Evolutionary conservation across 1,140 invertebrate species (phyloP).

Genomic region (Drosophila leontia): DNA sequence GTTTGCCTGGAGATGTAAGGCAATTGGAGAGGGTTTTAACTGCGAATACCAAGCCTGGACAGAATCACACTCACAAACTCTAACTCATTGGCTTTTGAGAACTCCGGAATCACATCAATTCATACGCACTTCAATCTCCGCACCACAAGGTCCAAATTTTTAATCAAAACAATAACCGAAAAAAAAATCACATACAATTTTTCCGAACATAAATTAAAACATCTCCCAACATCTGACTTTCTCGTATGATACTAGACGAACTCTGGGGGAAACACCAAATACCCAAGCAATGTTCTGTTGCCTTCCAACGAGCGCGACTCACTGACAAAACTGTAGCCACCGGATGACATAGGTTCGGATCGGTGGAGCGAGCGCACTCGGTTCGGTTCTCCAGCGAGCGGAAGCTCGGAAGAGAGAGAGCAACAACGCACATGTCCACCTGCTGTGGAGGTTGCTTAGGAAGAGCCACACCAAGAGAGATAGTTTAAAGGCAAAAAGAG

Average conservation of each 20-base stretch:
- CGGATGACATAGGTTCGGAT: constrained; percentile 19
- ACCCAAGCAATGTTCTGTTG: constrained; percentile 41
- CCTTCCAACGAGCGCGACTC: constrained; percentile 37
- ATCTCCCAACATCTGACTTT: constrained; percentile 27
- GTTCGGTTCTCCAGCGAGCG: constrained; percentile 28
- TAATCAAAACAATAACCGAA: constrained; percentile 6
- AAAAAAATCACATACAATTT: constrained; percentile 52
- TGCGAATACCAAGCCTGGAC: too few relatives aligned
- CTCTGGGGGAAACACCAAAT: constrained; percentile 2
- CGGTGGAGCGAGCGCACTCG: constrained; percentile 6
- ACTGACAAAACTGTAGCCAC: constrained; percentile 32
- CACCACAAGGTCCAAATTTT: constrained; percentile 14
- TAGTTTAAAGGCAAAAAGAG: constrained; percentile 1
- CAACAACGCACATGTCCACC: constrained; percentile 19
- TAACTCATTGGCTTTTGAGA: background rate
- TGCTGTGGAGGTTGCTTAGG: constrained; percentile 7
- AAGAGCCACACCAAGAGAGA: constrained; percentile 10
- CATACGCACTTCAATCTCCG: background rate
- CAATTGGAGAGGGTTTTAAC: background rate
- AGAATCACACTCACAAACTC: background rate
- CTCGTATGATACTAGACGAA: background rate
- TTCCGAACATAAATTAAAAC: constrained; percentile 45
- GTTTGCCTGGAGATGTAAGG: constrained; percentile 1
- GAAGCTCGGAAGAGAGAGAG: constrained; percentile 28
- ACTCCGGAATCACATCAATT: background rate